phyloP scores from a whole-genome alignment of 1,140 invertebrate genomes.

The Diploscapter pachys region DNA sequence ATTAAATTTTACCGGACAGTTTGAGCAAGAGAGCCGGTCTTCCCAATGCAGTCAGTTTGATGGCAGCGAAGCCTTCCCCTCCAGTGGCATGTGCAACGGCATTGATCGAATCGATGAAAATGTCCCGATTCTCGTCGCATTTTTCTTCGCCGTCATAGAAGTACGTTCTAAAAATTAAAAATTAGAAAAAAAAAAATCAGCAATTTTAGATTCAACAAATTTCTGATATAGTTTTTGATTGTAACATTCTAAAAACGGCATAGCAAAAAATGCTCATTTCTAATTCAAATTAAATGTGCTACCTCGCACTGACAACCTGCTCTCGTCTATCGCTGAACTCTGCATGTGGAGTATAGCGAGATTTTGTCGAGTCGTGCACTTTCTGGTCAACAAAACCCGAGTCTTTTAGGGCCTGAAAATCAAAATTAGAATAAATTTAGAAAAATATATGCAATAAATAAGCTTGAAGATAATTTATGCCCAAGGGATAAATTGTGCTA shows the following conservation, averaged over 20 bases:
- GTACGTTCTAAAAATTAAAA: conserved; percentile 69
- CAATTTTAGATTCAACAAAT: neutral
- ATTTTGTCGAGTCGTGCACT: conserved; percentile 62
- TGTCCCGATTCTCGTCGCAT: conserved; percentile 95
- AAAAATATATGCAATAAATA: neutral
- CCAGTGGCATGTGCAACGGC: conserved; percentile 88
- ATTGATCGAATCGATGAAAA: conserved; percentile 89
- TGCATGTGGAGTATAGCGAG: conserved; percentile 84
- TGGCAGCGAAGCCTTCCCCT: conserved; percentile 89
- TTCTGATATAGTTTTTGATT: neutral
- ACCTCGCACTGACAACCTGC: conserved; percentile 82
- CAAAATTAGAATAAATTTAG: neutral
- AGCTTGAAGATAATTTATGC: neutral
- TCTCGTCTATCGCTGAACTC: conserved; percentile 89
- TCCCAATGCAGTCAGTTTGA: conserved; percentile 94
- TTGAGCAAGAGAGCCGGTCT: conserved; percentile 88
- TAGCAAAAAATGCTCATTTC: neutral
- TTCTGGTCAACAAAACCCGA: conserved; percentile 26
- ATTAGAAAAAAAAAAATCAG: neutral
- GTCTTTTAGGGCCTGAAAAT: conserved; percentile 18
- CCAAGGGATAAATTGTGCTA: neutral
- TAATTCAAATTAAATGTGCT: neutral
- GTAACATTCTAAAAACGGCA: neutral
- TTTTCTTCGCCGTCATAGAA: conserved; percentile 96
- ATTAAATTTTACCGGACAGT: conserved; percentile 40